phyloP scores from a whole-genome alignment of 2,113 vertebrate genomes.

The Ivindomyrus marchei region DNA sequence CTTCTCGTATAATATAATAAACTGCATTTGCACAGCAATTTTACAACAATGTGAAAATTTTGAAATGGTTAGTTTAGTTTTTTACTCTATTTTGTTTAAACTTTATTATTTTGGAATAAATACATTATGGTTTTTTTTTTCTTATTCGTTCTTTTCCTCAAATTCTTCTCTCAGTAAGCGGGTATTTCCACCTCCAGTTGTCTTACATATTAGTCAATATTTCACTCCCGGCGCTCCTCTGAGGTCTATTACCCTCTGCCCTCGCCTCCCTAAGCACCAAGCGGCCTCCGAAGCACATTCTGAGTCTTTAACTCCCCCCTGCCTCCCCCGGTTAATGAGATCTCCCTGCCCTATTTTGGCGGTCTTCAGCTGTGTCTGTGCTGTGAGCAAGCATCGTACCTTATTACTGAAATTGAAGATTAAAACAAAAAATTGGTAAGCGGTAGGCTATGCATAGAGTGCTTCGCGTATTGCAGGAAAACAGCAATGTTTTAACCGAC shows the following conservation, averaged over 20 bases:
- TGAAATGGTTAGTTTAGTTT: background rate
- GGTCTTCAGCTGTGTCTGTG: background rate
- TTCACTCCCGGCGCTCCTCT: conserved; percentile 2
- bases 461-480: background rate
- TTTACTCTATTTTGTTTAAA: background rate
- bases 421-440: background rate
- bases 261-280: background rate
- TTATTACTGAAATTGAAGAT: background rate
- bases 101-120: background rate
- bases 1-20: background rate
- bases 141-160: background rate
- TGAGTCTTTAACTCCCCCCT: background rate
- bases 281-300: conserved; percentile 6
- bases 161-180: background rate
- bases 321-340: conserved; percentile 13
- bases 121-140: background rate
- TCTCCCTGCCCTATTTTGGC: background rate
- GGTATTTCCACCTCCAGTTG: background rate
- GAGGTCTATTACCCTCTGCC: conserved; percentile 24
- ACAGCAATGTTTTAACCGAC: background rate
- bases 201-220: conserved; percentile 14
- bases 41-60: background rate
- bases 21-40: background rate
- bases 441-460: background rate
- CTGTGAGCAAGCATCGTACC: background rate